Base-by-base conservation (phyloP, 2,888 invertebrate species). In the Poecilus cupreus region DNA sequence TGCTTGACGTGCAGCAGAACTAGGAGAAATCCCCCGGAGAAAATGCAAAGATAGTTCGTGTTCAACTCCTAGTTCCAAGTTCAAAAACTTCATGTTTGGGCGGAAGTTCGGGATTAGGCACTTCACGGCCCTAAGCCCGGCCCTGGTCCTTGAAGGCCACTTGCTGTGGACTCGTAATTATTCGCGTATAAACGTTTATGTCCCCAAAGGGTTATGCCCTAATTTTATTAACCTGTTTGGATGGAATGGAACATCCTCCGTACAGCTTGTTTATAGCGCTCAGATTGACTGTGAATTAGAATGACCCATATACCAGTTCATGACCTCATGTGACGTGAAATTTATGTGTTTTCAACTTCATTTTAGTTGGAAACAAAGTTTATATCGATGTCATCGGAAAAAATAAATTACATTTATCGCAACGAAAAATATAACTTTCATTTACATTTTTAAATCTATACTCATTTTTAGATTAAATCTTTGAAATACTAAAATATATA, bases 321-420 rank as follows among this genome's bases (percentile, higher is more conserved):
- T 60, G 60, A 60, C 60, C 24, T n/a, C 0, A 2, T 43, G n/a
- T 24, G 13, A 3, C 13, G 24, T 26, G 11, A 24, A 60, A 26
- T 60, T 26, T 60, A 60, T 60, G 60, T 60, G 60, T 60, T 60
- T 60, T 60, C 60, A 24, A 24, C 26, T 60, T 60, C 24, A 60
- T 60, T 60, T 60, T 60, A 60, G 60, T 60, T 60, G 60, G 60
- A 60, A 60, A 60, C 26, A 60, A 60, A 60, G 26, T 60, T 60
- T 60, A 60, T 60, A 26, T 60, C 60, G 26, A 13, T 60, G 60
- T 24, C 60, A 26, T 60, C 22, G 60, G 24, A 60, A 60, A 18
- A 60, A 60, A 60, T 60, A 26, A 26, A 60, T 60, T 60, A 60
- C 24, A 26, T n/a, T 24, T 60, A 60, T 60, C 24, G 24, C 26